Evolutionary conservation across 1,140 invertebrate genomes (phyloP).

Genomic region (Penaeus indicus): DNA sequence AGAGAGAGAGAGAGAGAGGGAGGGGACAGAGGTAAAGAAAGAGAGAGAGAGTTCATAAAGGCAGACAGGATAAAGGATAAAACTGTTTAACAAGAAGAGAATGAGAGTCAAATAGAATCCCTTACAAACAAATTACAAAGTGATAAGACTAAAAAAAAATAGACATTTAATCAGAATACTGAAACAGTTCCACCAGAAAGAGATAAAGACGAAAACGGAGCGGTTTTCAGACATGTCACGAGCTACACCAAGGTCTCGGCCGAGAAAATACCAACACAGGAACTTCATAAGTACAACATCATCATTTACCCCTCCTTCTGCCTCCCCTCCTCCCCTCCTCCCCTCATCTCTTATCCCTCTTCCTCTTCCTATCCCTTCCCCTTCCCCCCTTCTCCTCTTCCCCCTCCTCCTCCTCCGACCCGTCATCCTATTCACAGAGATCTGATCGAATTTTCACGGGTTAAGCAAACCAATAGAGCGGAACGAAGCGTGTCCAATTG

Average conservation of each 20-base stretch:
- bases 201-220: background rate
- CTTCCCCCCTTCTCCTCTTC: background rate
- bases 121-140: background rate
- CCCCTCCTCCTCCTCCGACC: background rate
- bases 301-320: background rate
- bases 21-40: background rate
- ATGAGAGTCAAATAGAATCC: background rate
- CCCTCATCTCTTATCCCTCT: background rate
- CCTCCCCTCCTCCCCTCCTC: background rate
- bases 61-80: background rate
- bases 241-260: too few relatives aligned
- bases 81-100: background rate
- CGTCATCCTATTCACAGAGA: slow-evolving; percentile 30
- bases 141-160: background rate
- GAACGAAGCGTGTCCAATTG: slow-evolving; percentile 52
- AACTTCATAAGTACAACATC: too few relatives aligned
- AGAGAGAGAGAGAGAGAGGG: background rate
- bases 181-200: background rate
- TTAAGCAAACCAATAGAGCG: slow-evolving; percentile 34
- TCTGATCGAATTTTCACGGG: slow-evolving; percentile 57
- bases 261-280: too few relatives aligned
- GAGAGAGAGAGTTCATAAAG: background rate
- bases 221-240: too few relatives aligned
- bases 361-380: background rate
- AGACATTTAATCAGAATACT: background rate